Conservation (phyloP, 2,797 vertebrate genomes). For the Argya squamiceps region DNA sequence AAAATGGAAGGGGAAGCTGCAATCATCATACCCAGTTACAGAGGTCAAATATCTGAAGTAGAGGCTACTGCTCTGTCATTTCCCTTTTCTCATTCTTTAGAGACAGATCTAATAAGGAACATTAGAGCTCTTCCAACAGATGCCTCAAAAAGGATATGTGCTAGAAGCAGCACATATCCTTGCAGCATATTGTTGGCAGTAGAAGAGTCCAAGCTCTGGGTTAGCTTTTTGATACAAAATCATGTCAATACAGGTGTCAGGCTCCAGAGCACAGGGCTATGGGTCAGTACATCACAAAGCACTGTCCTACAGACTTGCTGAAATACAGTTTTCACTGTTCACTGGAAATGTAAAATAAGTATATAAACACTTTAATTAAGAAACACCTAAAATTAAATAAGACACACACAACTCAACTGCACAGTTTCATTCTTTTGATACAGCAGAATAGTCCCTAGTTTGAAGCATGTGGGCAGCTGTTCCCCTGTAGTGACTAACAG, state of each 20-base stretch:
- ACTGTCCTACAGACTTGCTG: neutral
- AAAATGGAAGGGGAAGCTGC: neutral
- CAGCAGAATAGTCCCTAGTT: neutral
- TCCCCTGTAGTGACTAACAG: neutral
- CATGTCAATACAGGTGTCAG: neutral
- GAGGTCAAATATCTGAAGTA: neutral
- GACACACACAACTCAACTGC: neutral
- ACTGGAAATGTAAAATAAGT: neutral
- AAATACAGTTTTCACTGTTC: neutral
- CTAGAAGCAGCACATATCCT: neutral
- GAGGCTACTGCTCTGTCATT: neutral
- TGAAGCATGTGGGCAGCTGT: neutral
- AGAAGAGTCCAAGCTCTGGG: neutral
- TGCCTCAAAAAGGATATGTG: neutral
- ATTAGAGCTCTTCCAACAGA: neutral
- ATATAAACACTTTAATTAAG: neutral
- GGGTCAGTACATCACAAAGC: neutral
- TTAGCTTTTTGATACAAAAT: neutral
- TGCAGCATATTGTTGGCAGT: neutral
- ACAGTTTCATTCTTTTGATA: neutral
- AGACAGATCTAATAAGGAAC: neutral
- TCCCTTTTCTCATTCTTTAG: neutral
- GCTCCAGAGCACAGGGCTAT: accelerated
- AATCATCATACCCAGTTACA: neutral
- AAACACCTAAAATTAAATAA: neutral